Evolutionary conservation across 2,797 vertebrate species (phyloP).

Genomic region (Silurus lanzhouensis): DNA sequence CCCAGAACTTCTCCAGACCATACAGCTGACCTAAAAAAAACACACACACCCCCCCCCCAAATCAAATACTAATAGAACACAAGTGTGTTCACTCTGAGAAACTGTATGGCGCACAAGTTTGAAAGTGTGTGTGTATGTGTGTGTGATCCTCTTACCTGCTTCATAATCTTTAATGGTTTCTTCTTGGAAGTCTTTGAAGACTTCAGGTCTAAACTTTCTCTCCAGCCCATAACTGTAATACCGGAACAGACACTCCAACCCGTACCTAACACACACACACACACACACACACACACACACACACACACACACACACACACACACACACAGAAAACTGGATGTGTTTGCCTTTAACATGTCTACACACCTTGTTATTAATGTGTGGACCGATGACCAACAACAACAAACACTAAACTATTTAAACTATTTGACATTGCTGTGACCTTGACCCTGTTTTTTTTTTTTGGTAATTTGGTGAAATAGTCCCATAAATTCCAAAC

Average conservation of each 20-base stretch:
- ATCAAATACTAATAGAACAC: neutral
- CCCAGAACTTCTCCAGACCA: constrained; percentile 99
- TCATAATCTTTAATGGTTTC: constrained; percentile 96
- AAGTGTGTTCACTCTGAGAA: neutral
- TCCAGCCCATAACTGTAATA: constrained; percentile 98
- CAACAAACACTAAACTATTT: neutral
- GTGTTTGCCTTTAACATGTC: neutral
- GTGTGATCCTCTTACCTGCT: constrained; percentile 78
- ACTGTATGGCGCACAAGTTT: neutral
- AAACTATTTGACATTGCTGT: neutral
- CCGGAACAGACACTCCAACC: constrained; percentile 98
- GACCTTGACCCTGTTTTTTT: neutral
- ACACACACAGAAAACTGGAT: neutral
- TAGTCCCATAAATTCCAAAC: neutral
- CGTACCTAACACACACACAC: constrained; percentile 79
- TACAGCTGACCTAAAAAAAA: constrained; percentile 87
- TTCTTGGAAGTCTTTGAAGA: constrained; percentile 98
- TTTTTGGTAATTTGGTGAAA: no score
- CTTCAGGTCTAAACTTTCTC: constrained; percentile 94
- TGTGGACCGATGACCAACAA: neutral
- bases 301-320: no score
- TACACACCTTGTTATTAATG: neutral
- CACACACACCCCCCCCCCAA: neutral
- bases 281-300: no score
- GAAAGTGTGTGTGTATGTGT: neutral